Evolutionary conservation across 2,888 invertebrate species (phyloP), one percentile per base, ranked within the genome.

Genomic region (Agrochola lota): DNA sequence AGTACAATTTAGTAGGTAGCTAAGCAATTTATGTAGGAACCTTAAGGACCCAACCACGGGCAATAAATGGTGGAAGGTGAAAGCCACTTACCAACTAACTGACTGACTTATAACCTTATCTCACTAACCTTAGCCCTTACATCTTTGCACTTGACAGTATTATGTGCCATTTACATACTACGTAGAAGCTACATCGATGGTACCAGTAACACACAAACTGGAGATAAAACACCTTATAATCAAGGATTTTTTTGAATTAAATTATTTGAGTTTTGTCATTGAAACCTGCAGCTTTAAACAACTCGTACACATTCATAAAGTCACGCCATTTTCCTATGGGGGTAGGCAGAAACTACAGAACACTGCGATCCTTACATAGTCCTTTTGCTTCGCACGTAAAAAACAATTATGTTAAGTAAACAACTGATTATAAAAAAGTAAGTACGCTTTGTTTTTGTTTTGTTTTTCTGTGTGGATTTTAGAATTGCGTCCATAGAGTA

Each of bases 21-120:
- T 71, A 68, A 76, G 71, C 72, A 89, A 91, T 91, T 91, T 91
- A 91, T 91, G 90, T 89, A 89, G 88, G 88, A 87, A 88, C 87
- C 89, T 88, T 87, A 88, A 90, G 88, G 91, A 87, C 84, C 87
- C 86, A 87, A 89, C 91, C 90, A 86, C 90, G 73, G 87, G 83
- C 91, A 91, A 91, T 89, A 91, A 91, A 92, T 90, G 91, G 90
- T 80, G 88, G 74, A 85, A 90, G 88, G 90, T 89, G 87, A 90
- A 91, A 91, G 89, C 91, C 90, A 91, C 91, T 91, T 91, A 91
- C 91, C 85, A 83, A 86, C 87, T 91, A 91, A 91, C 89, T 90
- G 90, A 91, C 89, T 91, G 90, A 91, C 88, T 91, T 91, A 92
- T 89, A 89, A 91, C 91, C 88, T 89, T 86, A 88, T 88, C 88